phyloP scores from a whole-genome alignment of 2,797 vertebrate species.

The Myotis daubentonii region DNA sequence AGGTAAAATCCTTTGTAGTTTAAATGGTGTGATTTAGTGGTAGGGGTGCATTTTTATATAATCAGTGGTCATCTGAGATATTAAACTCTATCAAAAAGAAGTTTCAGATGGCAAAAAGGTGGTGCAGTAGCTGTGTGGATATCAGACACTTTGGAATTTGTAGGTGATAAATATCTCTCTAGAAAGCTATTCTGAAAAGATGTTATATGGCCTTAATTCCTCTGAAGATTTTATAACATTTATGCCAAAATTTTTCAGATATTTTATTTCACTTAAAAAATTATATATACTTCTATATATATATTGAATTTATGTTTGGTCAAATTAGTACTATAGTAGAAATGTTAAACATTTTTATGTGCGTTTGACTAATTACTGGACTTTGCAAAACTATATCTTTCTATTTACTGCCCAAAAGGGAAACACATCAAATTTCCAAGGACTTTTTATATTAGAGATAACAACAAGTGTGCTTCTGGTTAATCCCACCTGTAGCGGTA shows the following conservation, averaged over 20 bases:
- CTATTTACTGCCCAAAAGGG: background rate
- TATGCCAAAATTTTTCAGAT: background rate
- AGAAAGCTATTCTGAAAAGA: slow-evolving; percentile 21
- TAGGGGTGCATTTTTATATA: background rate
- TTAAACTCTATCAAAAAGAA: background rate
- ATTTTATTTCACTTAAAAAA: background rate
- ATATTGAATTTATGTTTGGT: background rate
- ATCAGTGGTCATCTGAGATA: background rate
- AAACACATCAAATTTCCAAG: background rate
- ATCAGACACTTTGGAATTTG: background rate
- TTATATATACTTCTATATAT: background rate
- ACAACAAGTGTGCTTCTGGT: background rate
- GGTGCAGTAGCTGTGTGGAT: background rate
- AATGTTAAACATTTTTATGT: background rate
- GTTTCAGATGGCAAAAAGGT: background rate
- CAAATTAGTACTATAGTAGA: background rate
- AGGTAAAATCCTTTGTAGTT: background rate
- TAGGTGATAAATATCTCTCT: background rate
- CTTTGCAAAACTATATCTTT: background rate
- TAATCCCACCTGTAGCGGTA: background rate
- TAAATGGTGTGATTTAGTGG: background rate
- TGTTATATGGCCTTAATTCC: background rate
- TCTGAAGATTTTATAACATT: background rate
- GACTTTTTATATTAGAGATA: background rate
- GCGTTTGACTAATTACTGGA: background rate